Evolutionary conservation across 2,113 vertebrate species (phyloP).

Genomic region (Podiceps cristatus): DNA sequence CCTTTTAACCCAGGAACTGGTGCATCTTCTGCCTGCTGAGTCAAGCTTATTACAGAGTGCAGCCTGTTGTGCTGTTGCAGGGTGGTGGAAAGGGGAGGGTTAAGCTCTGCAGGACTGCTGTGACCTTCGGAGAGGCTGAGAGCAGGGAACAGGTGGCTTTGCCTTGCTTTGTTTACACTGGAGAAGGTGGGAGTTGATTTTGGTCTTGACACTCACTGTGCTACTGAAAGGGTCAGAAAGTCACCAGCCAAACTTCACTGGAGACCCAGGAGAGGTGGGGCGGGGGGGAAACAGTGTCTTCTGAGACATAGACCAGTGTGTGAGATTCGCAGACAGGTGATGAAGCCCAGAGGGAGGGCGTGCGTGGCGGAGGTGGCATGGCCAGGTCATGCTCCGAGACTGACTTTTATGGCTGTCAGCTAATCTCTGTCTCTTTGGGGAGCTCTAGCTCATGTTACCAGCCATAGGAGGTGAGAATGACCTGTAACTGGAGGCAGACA

Average conservation of each 20-base stretch:
- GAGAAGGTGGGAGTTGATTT: not conserved
- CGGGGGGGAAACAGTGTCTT: not conserved
- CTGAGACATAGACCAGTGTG: not conserved
- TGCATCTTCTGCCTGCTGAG: not conserved
- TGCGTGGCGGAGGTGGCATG: not conserved
- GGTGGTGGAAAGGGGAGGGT: not conserved
- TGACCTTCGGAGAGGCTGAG: not conserved
- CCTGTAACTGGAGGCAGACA: slow-evolving; percentile 62
- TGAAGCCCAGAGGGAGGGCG: not conserved
- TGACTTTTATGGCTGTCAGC: slow-evolving; percentile 68
- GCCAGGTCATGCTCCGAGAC: slow-evolving; percentile 56
- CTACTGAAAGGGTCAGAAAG: slow-evolving; percentile 54
- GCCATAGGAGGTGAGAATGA: slow-evolving; percentile 71
- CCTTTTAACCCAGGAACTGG: not conserved
- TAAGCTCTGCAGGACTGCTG: not conserved
- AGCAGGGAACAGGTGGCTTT: not conserved
- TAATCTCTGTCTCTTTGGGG: slow-evolving; percentile 38
- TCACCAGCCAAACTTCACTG: slow-evolving; percentile 28
- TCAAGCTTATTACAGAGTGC: not conserved
- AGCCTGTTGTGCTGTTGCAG: not conserved
- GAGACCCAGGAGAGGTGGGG: not conserved
- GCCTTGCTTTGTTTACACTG: not conserved
- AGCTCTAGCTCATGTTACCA: slow-evolving; percentile 65
- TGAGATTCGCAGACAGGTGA: not conserved
- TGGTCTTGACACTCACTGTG: not conserved